These are phyloP conservation scores for Catocala nupta DNA, from an alignment of 2,888 invertebrate genomes.

Conservation along the genomic window DNA sequence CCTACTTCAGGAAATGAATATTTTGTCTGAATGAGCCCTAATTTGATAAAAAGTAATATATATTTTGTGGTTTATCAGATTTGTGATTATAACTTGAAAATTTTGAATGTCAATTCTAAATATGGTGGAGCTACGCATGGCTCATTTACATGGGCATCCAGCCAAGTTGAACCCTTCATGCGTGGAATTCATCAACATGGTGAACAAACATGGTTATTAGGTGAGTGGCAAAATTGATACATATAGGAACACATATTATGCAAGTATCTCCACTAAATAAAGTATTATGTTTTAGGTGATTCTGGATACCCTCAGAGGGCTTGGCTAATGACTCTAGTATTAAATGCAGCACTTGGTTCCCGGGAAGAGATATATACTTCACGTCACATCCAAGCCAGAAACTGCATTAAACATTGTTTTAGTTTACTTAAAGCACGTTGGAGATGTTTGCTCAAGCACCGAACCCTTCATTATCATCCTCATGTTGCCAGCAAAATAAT, in stretches of 20 bases:
- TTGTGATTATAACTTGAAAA: background rate
- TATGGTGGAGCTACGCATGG: background rate
- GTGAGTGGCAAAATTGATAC: background rate
- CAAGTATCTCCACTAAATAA: background rate
- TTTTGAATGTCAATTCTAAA: background rate
- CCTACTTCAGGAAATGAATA: background rate
- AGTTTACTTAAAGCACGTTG: too few species aligned
- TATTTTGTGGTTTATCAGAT: background rate
- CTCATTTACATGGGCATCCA: background rate
- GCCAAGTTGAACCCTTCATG: background rate
- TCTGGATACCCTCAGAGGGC: conserved; percentile 45
- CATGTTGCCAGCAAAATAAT: conserved; percentile 37
- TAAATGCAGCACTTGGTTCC: too few species aligned
- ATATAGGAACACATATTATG: background rate
- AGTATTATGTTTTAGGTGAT: conserved; percentile 28
- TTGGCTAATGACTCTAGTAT: conserved; percentile 48
- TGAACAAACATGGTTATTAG: conserved; percentile 6
- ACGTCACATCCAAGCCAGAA: too few species aligned
- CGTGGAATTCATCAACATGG: background rate
- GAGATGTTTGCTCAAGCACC: conserved; percentile 36
- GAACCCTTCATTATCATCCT: conserved; percentile 47
- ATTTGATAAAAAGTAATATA: background rate
- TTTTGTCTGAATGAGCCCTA: background rate
- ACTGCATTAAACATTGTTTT: too few species aligned
- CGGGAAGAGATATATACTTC: too few species aligned